Base-by-base conservation (phyloP, 2,797 vertebrate genomes). In the Coregonus sp. region DNA sequence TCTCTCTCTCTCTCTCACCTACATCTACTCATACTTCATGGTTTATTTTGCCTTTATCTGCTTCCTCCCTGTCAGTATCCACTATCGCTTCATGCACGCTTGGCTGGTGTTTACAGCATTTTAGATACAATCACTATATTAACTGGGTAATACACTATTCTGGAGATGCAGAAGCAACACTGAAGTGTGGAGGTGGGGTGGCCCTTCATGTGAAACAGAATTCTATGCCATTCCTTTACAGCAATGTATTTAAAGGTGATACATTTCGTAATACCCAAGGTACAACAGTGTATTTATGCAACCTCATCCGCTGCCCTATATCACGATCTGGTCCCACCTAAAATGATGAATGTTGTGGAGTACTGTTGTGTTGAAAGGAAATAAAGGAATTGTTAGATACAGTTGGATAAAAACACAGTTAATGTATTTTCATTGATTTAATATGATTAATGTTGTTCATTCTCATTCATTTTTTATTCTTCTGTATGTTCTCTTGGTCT, bases 41-140 rank as follows among this genome's bases (percentile, higher is more conserved):
- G 77, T 76, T 75, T 78, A 79, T 76, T 72, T 81, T 80, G 78
- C 83, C 74, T 77, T 61, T 52, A 82, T 75, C 84, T 75, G 78
- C 77, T 80, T 83, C 77, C 80, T 82, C 77, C 50, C 76, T 81
- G 79, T 85, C 82, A 81, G 83, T 83, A 83, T 81, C 75, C 73
- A 77, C 68, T 74, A 74, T 82, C 81, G 79, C 40, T 54, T 74
- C 69, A 61, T 70, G 74, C 73, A 82, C 61, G 75, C 76, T 82
- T 69, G 83, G 74, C 70, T 73, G 73, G 70, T 77, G 81, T 78
- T 77, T 75, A 83, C 68, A 71, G 54, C 73, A 79, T 7, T 70
- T 70, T 74, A 81, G 79, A 85, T 82, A 80, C 76, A 81, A 81
- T 84, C 78, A 74, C 70, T 77, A 78, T 76, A 82, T 82, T 73